Percentiles rank a stretch among this genome's conserved stretches.
These are phyloP conservation scores for Nipponia nippon DNA, from an alignment of 2,113 vertebrate genomes.

Conservation along the genomic window DNA sequence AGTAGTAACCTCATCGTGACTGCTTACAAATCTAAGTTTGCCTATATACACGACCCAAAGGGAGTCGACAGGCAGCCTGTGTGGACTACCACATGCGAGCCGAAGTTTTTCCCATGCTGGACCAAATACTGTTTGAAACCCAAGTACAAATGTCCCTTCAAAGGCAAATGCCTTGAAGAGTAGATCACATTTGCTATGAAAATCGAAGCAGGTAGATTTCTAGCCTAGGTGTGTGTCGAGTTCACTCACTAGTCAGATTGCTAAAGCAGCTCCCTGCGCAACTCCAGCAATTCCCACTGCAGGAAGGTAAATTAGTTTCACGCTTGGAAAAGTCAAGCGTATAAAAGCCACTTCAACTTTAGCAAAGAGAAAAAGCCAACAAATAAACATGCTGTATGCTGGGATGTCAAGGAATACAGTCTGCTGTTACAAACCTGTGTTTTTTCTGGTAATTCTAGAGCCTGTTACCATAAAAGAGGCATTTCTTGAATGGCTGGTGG, in stretches of 20 bases:
- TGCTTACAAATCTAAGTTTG: slow-evolving; percentile 30
- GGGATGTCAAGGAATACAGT: slow-evolving; percentile 69
- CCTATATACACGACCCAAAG: background rate
- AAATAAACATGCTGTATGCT: slow-evolving; percentile 67
- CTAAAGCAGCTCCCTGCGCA: slow-evolving; percentile 53
- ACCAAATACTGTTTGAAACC: slow-evolving; percentile 11
- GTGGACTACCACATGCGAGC: background rate
- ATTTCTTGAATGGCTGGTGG: slow-evolving; percentile 84
- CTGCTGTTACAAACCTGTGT: slow-evolving; percentile 71
- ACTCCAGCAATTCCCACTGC: slow-evolving; percentile 51
- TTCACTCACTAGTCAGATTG: background rate
- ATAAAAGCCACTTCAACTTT: slow-evolving; percentile 80
- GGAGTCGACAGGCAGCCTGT: slow-evolving; percentile 21
- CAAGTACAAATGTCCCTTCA: slow-evolving; percentile 38
- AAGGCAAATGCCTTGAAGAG: slow-evolving; percentile 28
- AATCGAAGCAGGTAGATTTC: background rate
- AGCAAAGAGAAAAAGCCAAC: slow-evolving; percentile 77
- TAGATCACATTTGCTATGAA: slow-evolving; percentile 1
- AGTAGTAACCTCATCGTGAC: slow-evolving; percentile 9
- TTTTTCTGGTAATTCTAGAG: slow-evolving; percentile 78
- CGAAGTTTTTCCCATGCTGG: slow-evolving; percentile 30
- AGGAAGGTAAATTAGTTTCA: slow-evolving; percentile 52
- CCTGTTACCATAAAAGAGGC: slow-evolving; percentile 80
- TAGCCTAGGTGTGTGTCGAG: slow-evolving; percentile 22
- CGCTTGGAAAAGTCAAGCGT: slow-evolving; percentile 16